These are phyloP conservation scores for Riparia riparia DNA, from an alignment of 2,113 vertebrate species.

Conservation along the genomic window DNA sequence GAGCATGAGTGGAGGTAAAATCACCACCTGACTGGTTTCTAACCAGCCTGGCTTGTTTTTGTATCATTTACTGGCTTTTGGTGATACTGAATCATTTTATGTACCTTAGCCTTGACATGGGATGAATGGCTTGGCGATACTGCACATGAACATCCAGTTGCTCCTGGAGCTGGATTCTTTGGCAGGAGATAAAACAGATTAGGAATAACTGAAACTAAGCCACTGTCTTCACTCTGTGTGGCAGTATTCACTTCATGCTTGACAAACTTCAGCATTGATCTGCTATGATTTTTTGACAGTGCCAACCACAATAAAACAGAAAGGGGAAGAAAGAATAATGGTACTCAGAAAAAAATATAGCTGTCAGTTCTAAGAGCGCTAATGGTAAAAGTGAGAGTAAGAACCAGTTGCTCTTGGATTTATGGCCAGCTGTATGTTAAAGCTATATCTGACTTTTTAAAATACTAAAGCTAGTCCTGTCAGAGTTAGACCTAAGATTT, in stretches of 20 bases:
- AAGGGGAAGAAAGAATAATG: neutral
- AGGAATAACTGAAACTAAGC: neutral
- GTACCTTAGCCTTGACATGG: neutral
- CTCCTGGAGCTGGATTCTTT: neutral
- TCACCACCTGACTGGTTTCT: neutral
- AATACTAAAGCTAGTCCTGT: neutral
- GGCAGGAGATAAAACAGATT: neutral
- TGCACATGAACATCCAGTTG: neutral
- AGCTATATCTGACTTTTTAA: neutral
- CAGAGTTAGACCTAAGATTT: neutral
- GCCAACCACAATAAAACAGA: neutral
- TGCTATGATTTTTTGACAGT: neutral
- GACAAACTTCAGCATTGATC: neutral
- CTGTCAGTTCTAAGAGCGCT: neutral
- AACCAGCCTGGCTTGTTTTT: neutral
- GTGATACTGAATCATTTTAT: neutral
- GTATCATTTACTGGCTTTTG: neutral
- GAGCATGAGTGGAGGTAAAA: fast-evolving
- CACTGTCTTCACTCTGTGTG: neutral
- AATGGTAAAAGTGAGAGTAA: neutral
- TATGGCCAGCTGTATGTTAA: neutral
- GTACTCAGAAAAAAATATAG: neutral
- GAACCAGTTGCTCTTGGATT: neutral
- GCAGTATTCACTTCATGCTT: neutral
- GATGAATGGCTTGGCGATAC: neutral